Evolutionary conservation across 2,797 vertebrate species (phyloP), one percentile per base, ranked within the genome.

Genomic region (Paguma larvata): DNA sequence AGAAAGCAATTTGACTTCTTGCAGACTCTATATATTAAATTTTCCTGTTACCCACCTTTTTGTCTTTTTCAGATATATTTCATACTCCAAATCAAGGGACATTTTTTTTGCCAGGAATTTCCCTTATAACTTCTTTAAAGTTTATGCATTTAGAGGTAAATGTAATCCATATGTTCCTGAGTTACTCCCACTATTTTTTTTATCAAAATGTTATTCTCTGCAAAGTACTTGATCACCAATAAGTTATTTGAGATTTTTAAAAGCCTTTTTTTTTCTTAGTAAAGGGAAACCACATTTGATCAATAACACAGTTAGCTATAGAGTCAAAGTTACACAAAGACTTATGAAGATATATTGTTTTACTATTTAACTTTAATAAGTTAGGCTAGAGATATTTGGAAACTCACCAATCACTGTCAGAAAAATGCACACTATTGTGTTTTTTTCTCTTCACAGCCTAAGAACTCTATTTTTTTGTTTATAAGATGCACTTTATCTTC

Each of bases 291-390:
- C 70, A 79, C 72, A 91, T 91, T 97, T 94, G 95, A 97, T 97
- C 96, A 98, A 95, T 97, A 97, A 93, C 56, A 85, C 38, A 85
- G 72, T 97, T 97, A 93, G 84, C 90, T 95, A 87, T 90, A 83
- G 95, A 97, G 85, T 75, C 94, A 96, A 95, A 94, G 84, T 92
- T 95, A 95, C 25, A 95, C 14, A 88, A 90, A 27, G 32, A 77
- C 44, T 95, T 97, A 97, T 96, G 95, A 98, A 97, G 96, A 97
- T 96, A 86, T 92, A 96, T 95, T 84, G 72, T 97, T 95, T 97
- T 92, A 88, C 92, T 96, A 86, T 85, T 97, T 90, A 97, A 85
- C 75, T 92, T 97, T 97, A 97, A 96, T 97, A 97, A 95, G 85
- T 87, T 96, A 56, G 62, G 92, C 62, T 92, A 32, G 13, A 72